Evolutionary conservation across 2,888 invertebrate species (phyloP), one percentile per base, ranked within the genome.

Genomic region (Laothoe populi): DNA sequence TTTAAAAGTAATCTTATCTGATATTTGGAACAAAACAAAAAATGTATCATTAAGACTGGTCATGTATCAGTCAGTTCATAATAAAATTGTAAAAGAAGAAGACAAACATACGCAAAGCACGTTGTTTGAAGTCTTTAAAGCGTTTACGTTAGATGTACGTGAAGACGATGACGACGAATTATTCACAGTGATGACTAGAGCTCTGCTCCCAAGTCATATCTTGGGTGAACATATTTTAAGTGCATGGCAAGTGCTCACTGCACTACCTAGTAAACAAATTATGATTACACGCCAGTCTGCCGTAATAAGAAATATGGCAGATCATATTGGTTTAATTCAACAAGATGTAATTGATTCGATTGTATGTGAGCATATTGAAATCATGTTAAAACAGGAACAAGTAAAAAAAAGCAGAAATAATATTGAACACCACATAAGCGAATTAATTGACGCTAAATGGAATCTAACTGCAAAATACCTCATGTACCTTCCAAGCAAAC

Each of bases 131-230:
- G 66, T 72, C 11, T 68, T 88, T 4, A 81, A 74, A 65, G 58
- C 63, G 0, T 73, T 86, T 8, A 86, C 82, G 0, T 62, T 68
- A 10, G 71, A 72, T 21, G 44, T 88, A 21, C 60, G 73, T 59
- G 69, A 81, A 46, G 77, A 84, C 35, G 88, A 88, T 61, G 75
- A 83, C 31, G 73, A 78, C 3, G 74, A 77, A 1, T 40, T 87
- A 23, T 84, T 80, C 61, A 1, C 10, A 10, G 64, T 80, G 19
- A 59, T 84, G n/a, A 61, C 31, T 35, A 70, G 66, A 16, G n/a
- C 57, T 48, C 35, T 63, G n/a, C 69, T 84, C 16, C 82, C 82
- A 4, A 19, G 63, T 13, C 57, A 70, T 19, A 70, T 81, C 16
- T 63, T 59, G 61, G 72, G 75, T 0, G 71, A 78, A 40, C 78